Evolutionary conservation across 2,888 invertebrate species (phyloP).

Genomic region (Lomographa bimaculata): DNA sequence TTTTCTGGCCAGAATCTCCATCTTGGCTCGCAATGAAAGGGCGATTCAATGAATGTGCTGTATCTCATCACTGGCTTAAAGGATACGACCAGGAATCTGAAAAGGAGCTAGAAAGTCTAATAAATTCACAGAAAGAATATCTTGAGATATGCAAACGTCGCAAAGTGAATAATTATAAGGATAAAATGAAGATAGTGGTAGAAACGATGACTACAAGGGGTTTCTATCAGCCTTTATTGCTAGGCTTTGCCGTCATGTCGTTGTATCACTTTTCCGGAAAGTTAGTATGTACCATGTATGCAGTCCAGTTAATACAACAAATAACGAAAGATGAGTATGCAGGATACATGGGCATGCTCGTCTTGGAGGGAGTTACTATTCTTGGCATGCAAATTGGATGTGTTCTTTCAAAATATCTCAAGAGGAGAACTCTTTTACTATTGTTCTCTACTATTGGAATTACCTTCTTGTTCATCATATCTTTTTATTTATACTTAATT

Average conservation of each 20-base stretch:
- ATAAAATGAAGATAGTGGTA: conserved; percentile 31
- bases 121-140: conserved; percentile 44
- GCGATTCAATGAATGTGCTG: conserved; percentile 48
- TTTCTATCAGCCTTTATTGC: conserved; percentile 50
- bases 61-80: conserved; percentile 49
- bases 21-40: conserved; percentile 56
- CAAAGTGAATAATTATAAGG: conserved; percentile 25
- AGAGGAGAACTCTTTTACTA: conserved; percentile 51
- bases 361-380: conserved; percentile 62
- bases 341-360: conserved; percentile 57
- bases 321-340: conserved; percentile 50
- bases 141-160: conserved; percentile 25
- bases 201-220: conserved; percentile 39
- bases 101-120: conserved; percentile 44
- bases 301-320: conserved; percentile 51
- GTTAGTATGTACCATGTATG: conserved; percentile 52
- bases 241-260: conserved; percentile 45
- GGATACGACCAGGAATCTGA: conserved; percentile 43
- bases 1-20: conserved; percentile 54
- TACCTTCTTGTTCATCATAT: conserved; percentile 48
- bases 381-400: conserved; percentile 59
- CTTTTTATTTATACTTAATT: conserved; percentile 54
- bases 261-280: conserved; percentile 57
- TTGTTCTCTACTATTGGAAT: conserved; percentile 48
- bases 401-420: conserved; percentile 47